These are phyloP conservation scores for Mimumesa dahlbomi DNA, from an alignment of 2,888 invertebrate genomes.

Conservation along the genomic window DNA sequence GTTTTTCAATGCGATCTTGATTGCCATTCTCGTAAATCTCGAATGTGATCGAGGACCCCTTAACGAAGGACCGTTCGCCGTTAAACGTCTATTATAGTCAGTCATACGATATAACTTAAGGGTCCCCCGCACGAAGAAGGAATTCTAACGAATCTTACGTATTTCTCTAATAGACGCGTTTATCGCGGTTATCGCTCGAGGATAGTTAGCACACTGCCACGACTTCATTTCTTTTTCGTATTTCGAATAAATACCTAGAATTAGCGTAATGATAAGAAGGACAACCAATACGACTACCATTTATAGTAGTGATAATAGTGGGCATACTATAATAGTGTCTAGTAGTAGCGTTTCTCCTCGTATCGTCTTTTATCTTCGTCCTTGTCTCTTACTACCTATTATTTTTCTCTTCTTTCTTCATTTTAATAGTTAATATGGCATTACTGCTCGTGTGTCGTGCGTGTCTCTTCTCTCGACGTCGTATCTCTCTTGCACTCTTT, in stretches of 20 bases:
- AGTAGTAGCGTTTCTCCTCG: conserved; percentile 71
- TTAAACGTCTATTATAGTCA: conserved; percentile 17
- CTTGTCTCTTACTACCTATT: conserved; percentile 54
- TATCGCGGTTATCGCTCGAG: conserved; percentile 48
- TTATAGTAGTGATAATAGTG: conserved; percentile 77
- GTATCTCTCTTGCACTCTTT: conserved; percentile 23
- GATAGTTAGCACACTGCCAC: conserved; percentile 70
- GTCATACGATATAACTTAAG: conserved; percentile 17
- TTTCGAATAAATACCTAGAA: conserved; percentile 75
- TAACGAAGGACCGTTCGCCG: conserved; percentile 54
- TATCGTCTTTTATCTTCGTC: conserved; percentile 45
- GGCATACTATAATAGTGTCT: conserved; percentile 77
- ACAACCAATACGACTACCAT: conserved; percentile 74
- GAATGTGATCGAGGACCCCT: conserved; percentile 9
- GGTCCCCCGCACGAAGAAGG: conserved; percentile 3
- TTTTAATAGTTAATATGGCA: conserved; percentile 78
- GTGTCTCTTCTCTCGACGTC: conserved; percentile 58
- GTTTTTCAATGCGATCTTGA: neutral
- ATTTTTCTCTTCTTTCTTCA: conserved; percentile 36
- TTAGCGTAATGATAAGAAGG: conserved; percentile 72
- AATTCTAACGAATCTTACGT: conserved; percentile 6
- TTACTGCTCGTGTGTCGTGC: conserved; percentile 66
- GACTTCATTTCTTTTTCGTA: conserved; percentile 51
- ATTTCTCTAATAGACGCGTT: too few species aligned
- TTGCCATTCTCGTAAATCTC: neutral